Evolutionary conservation across 2,797 vertebrate genomes (phyloP), one percentile per base, ranked within the genome.

Genomic region (Melanotaenia boesemani): DNA sequence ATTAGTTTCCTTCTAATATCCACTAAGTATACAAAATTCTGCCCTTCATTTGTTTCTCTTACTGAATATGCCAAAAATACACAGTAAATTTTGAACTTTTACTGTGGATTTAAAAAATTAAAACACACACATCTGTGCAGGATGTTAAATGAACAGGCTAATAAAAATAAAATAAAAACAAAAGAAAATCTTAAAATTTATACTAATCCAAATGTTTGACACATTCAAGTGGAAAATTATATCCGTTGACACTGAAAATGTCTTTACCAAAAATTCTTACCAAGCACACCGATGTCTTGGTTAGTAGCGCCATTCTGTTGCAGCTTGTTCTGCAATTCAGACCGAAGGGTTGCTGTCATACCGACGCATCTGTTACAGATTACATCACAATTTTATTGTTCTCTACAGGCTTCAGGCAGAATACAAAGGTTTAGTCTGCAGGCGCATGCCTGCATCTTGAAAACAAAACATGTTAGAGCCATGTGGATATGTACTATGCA

Each of bases 351-450:
- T 20, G 6, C 4, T n/a, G 16, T 20, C 48, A 22, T 55, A 48
- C 36, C 20, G 28, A 4, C 61, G 50, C 66, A 44, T 76, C 55
- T 32, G 67, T 54, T 65, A 58, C 57, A 70, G 24, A 48, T 41
- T 39, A 46, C 60, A 36, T 63, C 48, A 58, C 12, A 0, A 12
- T 52, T 30, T 60, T 68, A 46, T 44, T 44, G 26, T 34, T 58
- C 26, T 46, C 20, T 36, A 24, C n/a, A 48, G 56, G 41, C 44
- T 59, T 59, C 15, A 5, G 8, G 36, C 8, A 30, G 28, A 59
- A 18, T 59, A 26, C 22, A 34, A n/a, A 9, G 22, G 8, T 57
- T 44, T 59, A 24, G 4, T 68, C 10, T 57, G 26, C 66, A 58
- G 26, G 37, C 54, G 34, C 46, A n/a, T 32, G 10, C 2, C 48